Base-by-base conservation (phyloP, 2,113 vertebrate species). In the Hirundichthys speculiger region DNA sequence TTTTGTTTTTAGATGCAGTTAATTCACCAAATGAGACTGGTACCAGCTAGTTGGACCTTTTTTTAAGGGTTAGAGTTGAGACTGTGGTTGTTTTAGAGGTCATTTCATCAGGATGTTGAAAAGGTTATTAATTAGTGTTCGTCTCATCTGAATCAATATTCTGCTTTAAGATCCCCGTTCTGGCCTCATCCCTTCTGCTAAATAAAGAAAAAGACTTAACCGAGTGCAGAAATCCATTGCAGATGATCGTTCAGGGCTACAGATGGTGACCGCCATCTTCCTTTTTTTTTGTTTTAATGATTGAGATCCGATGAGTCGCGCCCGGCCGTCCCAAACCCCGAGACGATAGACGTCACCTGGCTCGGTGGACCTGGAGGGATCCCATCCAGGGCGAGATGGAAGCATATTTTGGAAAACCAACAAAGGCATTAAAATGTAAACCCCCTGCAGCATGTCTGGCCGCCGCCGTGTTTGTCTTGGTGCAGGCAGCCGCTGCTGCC, bases 371-470 rank as follows among this genome's bases (percentile, higher is more conserved):
- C 88, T 81, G 86, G 61, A 81, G 89, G 90, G 90, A 89, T 75
- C 80, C 76, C 75, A 18, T 90, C 86, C 89, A 89, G 88, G 75
- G 90, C 81, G 88, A 88, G 91, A 91, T 88, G 88, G 88, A 88
- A 93, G 92, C 92, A 93, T 93, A 93, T 93, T 93, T 90, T 93
- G 91, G 92, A 93, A 91, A 91, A 92, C 90, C 90, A 93, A 93
- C 92, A 93, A 90, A 93, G 86, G 90, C 91, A 92, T 92, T 93
- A 90, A 91, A 90, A 92, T 91, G 90, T 93, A 93, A 93, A 92
- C 86, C 90, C 91, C 92, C 90, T 82, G 91, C 90, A 93, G 92
- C 92, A 91, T 90, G 91, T 92, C 91, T 93, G 92, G 91, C 89
- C 83, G 53, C 40, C 69, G 79, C 77, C 74, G 85, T 91, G 91